Evolutionary conservation across 1,140 invertebrate species (phyloP), one percentile per base, ranked within the genome.

Genomic region (Palaemon carinicauda): DNA sequence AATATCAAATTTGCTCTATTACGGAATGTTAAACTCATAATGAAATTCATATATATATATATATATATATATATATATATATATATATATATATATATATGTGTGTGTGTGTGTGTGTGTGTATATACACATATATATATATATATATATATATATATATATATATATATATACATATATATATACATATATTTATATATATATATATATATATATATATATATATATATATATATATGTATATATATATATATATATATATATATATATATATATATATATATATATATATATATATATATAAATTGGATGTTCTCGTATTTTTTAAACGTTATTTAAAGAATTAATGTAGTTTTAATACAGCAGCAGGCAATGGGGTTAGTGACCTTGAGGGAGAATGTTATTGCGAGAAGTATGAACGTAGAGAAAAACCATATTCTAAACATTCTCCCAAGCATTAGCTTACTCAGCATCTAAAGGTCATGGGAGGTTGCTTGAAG

Each of bases 41-140:
- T 9, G 33, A 24, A 14, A 5, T 19, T 2, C 29, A 24, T 21
- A 3, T 65, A 0, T 65, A 5, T 65, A 24, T 65, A 65, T 65
- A 65, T 21, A 65, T 65, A 24, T 65, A 27, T 69, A 27, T 69
- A 69, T 69, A 69, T 69, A 69, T 27, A 69, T 69, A 69, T 69
- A 69, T 69, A 69, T 69, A 69, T 69, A 24, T 69, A 69, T 69
- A 69, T 69, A 69, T 69, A 69, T 24, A 69, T 69, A 69, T 69
- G 24, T 69, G 24, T 27, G 24, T 69, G 7, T 69, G 24, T 27
- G 7, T 69, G 9, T 21, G 24, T 69, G 15, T 69, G 15, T 24
- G 29, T 69, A 27, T 69, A 27, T 24, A 27, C 24, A 27, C 24
- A 69, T 27, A 27, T 69, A 69, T 3, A 27, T 27, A 69, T 27